These are phyloP conservation scores for Grus americana DNA, from an alignment of 2,113 vertebrate genomes.

Conservation along the genomic window DNA sequence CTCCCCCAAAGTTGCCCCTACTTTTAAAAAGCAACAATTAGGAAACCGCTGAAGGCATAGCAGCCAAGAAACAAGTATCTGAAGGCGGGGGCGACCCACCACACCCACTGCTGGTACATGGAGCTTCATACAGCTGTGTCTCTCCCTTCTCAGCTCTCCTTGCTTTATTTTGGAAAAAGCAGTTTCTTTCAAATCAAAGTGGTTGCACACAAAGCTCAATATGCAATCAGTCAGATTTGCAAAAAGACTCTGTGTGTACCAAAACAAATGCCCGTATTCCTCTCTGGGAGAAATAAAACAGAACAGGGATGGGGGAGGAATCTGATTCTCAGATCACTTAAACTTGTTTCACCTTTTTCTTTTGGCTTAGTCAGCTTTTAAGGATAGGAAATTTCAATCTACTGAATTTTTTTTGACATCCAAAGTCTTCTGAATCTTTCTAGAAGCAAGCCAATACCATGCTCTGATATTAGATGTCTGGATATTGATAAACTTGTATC, in stretches of 20 bases:
- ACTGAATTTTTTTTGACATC: background rate
- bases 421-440: background rate
- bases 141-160: slow-evolving; percentile 49
- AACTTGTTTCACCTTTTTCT: background rate
- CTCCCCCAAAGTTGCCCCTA: background rate
- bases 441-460: background rate
- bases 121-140: slow-evolving; percentile 60
- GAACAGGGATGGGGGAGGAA: background rate
- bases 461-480: background rate
- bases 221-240: slow-evolving; percentile 65
- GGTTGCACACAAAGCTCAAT: slow-evolving; percentile 67
- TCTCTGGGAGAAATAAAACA: background rate
- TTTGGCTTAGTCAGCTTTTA: background rate
- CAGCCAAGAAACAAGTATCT: slow-evolving; percentile 32
- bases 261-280: slow-evolving; percentile 41
- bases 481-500: background rate
- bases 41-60: background rate
- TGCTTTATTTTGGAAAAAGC: slow-evolving; percentile 70
- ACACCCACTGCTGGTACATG: slow-evolving; percentile 45
- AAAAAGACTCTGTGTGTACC: slow-evolving; percentile 49
- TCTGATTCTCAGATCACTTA: background rate
- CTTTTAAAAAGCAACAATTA: background rate
- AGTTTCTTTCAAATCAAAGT: slow-evolving; percentile 71
- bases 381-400: background rate
- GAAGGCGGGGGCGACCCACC: background rate